Evolutionary conservation across 2,797 vertebrate species (phyloP), one percentile per base, ranked within the genome.

Genomic region (Antennarius maculatus): DNA sequence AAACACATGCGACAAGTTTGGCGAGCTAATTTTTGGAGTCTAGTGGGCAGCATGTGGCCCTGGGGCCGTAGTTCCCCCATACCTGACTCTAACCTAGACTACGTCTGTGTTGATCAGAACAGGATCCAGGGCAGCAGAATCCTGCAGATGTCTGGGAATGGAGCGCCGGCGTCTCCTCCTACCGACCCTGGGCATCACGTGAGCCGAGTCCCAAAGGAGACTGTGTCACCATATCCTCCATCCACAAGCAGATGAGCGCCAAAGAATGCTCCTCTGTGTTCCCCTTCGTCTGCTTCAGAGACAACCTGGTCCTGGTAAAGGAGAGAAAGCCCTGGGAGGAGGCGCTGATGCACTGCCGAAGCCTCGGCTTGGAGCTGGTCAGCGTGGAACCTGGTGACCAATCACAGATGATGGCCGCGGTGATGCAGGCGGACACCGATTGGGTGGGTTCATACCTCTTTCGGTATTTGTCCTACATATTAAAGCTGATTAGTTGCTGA

Each of bases 251-350:
- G 0, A 84, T 86, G 85, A 0, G 16, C 0, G 6, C 54, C 52
- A 29, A 47, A 1, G 6, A 28, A 48, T 88, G 85, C 61, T 2
- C 14, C 0, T 0, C 1, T 16, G 11, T 0, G 0, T 54, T 72
- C 2, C 86, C 85, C 37, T 80, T 54, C 23, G 0, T 76, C 56
- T 90, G 86, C 55, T 6, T 9, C 6, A 5, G 0, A 0, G 61
- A 80, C 52, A 86, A 87, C 39, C 6, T 90, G 61, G 0, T 87
- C 18, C 57, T 88, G 54, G 66, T 90, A 1, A 79, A 68, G 41
- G 70, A 90, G 72, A 73, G 70, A n/a, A 85, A 79, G 71, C 80
- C 74, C 4, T 87, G 88, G 88, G 79, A 85, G 70, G 75, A 81
- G 54, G 83, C 86, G 0, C 56, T 84, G 54, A 57, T 76, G 1